Conservation (phyloP, 2,797 vertebrate species). For the Tiaroga cobitis region DNA sequence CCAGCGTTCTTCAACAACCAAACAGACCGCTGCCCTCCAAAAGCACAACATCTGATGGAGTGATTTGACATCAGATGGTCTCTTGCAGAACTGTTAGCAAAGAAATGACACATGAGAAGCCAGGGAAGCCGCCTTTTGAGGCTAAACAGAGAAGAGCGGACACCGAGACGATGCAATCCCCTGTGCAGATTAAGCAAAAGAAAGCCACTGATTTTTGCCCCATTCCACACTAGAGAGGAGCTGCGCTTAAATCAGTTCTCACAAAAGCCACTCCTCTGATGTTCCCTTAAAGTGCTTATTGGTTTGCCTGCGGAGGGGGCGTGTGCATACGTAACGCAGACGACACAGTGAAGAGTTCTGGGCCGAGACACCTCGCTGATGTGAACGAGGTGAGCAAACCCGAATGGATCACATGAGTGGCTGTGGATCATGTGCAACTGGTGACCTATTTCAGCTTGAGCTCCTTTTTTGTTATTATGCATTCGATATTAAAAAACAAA, state of each 20-base stretch:
- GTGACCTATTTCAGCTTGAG: slow-evolving; percentile 67
- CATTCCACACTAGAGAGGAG: slow-evolving; percentile 16
- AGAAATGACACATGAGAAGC: slow-evolving; percentile 27
- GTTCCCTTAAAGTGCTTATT: slow-evolving; percentile 79
- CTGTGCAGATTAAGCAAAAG: slow-evolving; percentile 25
- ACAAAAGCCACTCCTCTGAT: slow-evolving; percentile 52
- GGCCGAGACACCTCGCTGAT: slow-evolving; percentile 58
- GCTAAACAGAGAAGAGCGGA: slow-evolving; percentile 22
- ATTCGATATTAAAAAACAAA: slow-evolving; percentile 68
- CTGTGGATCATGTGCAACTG: slow-evolving; percentile 75
- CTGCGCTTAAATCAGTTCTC: slow-evolving; percentile 25
- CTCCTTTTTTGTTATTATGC: slow-evolving; percentile 69
- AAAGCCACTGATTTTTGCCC: slow-evolving; percentile 26
- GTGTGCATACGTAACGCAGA: slow-evolving; percentile 64
- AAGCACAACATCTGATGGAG: slow-evolving; percentile 6
- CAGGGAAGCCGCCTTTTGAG: neutral
- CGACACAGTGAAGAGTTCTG: slow-evolving; percentile 66
- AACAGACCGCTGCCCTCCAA: slow-evolving; percentile 3
- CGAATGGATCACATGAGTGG: slow-evolving; percentile 64
- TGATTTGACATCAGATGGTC: neutral
- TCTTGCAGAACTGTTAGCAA: slow-evolving; percentile 28
- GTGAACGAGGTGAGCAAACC: slow-evolving; percentile 66
- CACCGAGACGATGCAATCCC: slow-evolving; percentile 20
- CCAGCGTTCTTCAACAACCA: slow-evolving; percentile 6
- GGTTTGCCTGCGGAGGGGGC: slow-evolving; percentile 65